phyloP scores from a whole-genome alignment of 2,888 invertebrate species.

The Campoplex capitator region DNA sequence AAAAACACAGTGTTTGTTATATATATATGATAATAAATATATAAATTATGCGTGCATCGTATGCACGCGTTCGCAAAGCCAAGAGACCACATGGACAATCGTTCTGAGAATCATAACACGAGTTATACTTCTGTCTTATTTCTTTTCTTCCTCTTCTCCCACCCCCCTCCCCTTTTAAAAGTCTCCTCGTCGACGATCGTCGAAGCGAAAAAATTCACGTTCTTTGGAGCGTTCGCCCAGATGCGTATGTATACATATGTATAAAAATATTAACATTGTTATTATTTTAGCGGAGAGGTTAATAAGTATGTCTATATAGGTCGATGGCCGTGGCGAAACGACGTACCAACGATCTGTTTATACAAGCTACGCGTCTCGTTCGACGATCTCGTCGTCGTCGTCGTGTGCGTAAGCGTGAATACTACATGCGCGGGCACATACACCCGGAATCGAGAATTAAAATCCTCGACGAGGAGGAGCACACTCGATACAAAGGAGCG shows the following conservation, averaged over 20 bases:
- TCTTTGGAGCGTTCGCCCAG: neutral
- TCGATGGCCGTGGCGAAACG: constrained; percentile 7
- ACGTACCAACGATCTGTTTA: neutral
- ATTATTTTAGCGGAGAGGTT: neutral
- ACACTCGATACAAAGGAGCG: constrained; percentile 28
- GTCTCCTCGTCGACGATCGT: neutral
- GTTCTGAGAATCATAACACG: constrained; percentile 52
- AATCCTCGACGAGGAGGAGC: constrained; percentile 29
- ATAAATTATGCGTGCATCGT: constrained; percentile 51
- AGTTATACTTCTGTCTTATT: neutral
- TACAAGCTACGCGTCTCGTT: constrained; percentile 5
- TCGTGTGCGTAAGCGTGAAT: neutral
- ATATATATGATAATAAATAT: neutral
- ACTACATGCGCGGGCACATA: neutral
- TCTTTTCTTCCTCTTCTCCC: neutral
- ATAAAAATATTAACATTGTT: constrained; percentile 9
- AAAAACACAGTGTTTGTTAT: neutral
- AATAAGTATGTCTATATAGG: neutral
- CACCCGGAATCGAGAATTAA: constrained; percentile 55
- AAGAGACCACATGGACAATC: constrained; percentile 15
- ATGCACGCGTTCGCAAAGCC: constrained; percentile 52
- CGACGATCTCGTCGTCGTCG: constrained; percentile 8
- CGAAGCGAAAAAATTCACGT: neutral
- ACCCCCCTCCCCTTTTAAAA: neutral
- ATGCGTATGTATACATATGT: neutral